phyloP scores from a whole-genome alignment of 2,797 vertebrate species.

The Hypotaenidia okinawae region DNA sequence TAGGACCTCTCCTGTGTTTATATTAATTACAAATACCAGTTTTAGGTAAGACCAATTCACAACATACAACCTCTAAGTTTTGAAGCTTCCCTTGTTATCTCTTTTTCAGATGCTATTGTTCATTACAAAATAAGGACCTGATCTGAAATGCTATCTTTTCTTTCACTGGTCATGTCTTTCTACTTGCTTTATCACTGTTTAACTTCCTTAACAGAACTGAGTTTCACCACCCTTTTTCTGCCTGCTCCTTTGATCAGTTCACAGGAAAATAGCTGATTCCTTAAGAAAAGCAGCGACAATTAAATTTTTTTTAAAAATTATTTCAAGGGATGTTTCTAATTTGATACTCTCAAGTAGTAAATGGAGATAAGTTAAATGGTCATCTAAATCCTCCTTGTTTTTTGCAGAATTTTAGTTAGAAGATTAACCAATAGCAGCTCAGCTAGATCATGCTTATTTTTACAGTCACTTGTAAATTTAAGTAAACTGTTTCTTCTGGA shows the following conservation, averaged over 20 bases:
- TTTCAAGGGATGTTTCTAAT: not conserved
- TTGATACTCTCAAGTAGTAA: not conserved
- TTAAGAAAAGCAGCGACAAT: not conserved
- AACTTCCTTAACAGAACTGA: not conserved
- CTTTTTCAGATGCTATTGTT: not conserved
- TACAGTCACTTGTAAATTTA: not conserved
- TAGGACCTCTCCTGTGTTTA: not conserved
- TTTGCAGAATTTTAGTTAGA: not conserved
- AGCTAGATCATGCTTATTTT: not conserved
- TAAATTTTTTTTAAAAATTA: not conserved
- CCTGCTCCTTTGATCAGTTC: not conserved
- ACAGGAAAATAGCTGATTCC: not conserved
- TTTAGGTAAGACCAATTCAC: not conserved
- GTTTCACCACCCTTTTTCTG: not conserved
- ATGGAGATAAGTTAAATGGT: not conserved
- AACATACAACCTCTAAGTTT: not conserved
- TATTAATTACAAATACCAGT: not conserved
- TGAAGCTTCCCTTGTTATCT: conserved; percentile 3
- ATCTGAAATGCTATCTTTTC: not conserved
- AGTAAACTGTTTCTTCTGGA: not conserved
- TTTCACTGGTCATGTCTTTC: not conserved
- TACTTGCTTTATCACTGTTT: not conserved
- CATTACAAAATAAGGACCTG: not conserved
- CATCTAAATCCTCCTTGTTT: not conserved
- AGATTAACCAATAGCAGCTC: not conserved